Evolutionary conservation across 2,797 vertebrate genomes (phyloP), one percentile per base, ranked within the genome.

Genomic region (Arnoldichthys spilopterus): DNA sequence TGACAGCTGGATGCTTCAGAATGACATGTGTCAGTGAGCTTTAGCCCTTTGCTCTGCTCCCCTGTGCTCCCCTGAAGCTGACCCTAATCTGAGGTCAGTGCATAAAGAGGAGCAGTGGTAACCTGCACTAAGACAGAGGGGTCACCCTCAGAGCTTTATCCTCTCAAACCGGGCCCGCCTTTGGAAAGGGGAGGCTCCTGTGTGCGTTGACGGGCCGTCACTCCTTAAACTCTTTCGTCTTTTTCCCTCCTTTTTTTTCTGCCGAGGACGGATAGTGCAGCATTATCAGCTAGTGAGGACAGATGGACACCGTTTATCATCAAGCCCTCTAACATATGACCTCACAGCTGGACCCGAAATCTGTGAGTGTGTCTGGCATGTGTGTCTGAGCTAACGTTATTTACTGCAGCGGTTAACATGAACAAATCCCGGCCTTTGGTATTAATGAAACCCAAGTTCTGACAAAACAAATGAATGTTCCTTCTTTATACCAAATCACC

Each of bases 301-400:
- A 83, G 82, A 85, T 83, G 79, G 63, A 67, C 66, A 79, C 77
- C 67, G 68, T 77, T 85, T 71, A 75, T 85, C 80, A 83, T 66
- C 74, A 68, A 63, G 58, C 72, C 61, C 59, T 81, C 64, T 82
- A 77, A 67, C 76, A 72, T 72, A 78, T 83, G 79, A 83, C 82
- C 79, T 79, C 79, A 83, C 82, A 83, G 82, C 84, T 83, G 79
- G 82, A 85, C 49, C 51, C 59, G 45, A 80, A 59, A 40, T 62
- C 54, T 43, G 49, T 49, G 30, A 13, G 70, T 72, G 15, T 63
- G 61, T 28, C 54, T 47, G 58, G 47, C 47, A 45, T 20, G 64
- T 73, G 54, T 67, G 69, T 73, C 66, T 72, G 56, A 37, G 8
- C 34, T 3, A 3, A 37, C 8, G 8, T 37, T 37, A 37, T 37